phyloP scores from a whole-genome alignment of 2,113 vertebrate genomes.

The Reinhardtius hippoglossoides region DNA sequence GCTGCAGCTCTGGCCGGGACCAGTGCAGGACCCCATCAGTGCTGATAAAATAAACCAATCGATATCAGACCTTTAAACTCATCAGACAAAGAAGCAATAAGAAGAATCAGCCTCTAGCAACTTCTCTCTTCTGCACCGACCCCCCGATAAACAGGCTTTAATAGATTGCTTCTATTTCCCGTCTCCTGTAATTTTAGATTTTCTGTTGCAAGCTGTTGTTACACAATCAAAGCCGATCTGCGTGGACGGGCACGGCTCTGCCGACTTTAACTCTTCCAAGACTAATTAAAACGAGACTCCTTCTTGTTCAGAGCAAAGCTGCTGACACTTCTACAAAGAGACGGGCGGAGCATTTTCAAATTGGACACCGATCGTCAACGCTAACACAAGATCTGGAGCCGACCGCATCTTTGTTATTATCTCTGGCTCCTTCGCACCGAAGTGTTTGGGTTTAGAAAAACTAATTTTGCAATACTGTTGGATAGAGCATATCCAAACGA shows the following conservation, averaged over 20 bases:
- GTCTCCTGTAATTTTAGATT: background rate
- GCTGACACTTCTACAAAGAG: background rate
- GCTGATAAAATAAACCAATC: no score
- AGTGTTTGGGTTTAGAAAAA: constrained; percentile 26
- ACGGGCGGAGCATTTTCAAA: background rate
- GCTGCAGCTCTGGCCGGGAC: no score
- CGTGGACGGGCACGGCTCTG: no score
- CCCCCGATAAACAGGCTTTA: no score
- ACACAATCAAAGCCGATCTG: background rate
- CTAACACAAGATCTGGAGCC: background rate
- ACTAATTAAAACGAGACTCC: background rate
- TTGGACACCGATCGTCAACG: background rate
- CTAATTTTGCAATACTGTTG: constrained; percentile 19
- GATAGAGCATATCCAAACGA: constrained; percentile 19
- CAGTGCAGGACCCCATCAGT: no score
- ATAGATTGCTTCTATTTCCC: no score
- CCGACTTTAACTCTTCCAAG: background rate
- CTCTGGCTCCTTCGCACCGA: background rate
- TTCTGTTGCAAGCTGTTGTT: no score
- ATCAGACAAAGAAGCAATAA: no score
- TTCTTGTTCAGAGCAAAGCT: no score
- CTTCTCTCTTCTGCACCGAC: no score
- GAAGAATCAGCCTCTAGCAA: no score
- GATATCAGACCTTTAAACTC: no score
- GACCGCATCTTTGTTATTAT: background rate